Evolutionary conservation across 2,113 vertebrate genomes (phyloP).

Genomic region (Pampusana beccarii): DNA sequence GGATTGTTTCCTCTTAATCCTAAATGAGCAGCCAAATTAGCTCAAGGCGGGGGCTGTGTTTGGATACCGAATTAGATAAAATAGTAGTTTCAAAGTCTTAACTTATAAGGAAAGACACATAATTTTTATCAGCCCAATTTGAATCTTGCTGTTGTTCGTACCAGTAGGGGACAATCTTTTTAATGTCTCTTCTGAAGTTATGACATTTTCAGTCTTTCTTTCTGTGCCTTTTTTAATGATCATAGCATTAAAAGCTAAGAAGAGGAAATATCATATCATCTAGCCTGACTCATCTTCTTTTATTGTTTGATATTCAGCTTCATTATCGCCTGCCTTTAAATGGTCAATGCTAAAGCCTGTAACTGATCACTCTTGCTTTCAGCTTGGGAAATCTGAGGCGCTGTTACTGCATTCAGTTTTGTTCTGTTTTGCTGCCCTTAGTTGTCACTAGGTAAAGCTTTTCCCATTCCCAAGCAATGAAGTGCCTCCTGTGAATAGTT

Average conservation of each 20-base stretch:
- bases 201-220: background rate
- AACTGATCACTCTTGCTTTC: slow-evolving; percentile 37
- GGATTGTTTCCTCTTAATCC: background rate
- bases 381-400: slow-evolving; percentile 47
- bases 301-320: background rate
- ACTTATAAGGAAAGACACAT: background rate
- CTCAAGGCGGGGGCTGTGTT: background rate
- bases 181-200: background rate
- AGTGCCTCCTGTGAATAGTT: slow-evolving; percentile 69
- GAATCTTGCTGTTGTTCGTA: background rate
- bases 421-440: slow-evolving; percentile 44
- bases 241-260: background rate
- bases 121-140: background rate
- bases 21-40: background rate
- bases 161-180: background rate
- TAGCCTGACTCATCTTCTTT: background rate
- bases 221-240: background rate
- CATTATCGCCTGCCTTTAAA: background rate
- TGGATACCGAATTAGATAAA: background rate
- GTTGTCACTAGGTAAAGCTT: slow-evolving; percentile 71
- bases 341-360: slow-evolving; percentile 1
- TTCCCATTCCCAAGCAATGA: slow-evolving; percentile 62
- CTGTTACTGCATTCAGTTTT: slow-evolving; percentile 19
- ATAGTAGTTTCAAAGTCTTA: background rate
- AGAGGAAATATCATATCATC: background rate